Conservation (phyloP, 2,888 invertebrate genomes). For the Eristalis intricaria region DNA sequence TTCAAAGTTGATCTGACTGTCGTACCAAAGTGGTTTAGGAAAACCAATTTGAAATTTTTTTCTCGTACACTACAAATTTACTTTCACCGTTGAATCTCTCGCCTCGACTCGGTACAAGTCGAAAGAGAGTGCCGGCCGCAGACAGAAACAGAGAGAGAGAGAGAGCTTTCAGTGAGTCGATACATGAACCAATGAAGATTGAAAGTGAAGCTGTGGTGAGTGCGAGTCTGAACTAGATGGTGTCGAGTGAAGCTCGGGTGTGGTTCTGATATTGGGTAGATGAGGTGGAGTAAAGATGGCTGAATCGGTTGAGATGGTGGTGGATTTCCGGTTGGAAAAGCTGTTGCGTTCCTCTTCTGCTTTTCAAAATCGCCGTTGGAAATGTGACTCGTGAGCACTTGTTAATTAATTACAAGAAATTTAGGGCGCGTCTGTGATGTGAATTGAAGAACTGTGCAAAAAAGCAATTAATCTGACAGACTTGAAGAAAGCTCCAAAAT, state of each 20-base stretch:
- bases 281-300: background rate
- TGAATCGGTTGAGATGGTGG: background rate
- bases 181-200: conserved; percentile 24
- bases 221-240: conserved; percentile 22
- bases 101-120: background rate
- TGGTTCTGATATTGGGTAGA: background rate
- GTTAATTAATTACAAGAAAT: too few relatives aligned
- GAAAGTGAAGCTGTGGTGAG: background rate
- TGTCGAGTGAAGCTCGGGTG: background rate
- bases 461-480: too few relatives aligned
- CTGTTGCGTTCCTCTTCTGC: background rate
- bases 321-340: background rate
- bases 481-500: too few relatives aligned
- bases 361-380: too few relatives aligned
- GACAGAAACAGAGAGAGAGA: background rate
- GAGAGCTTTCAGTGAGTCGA: conserved; percentile 7
- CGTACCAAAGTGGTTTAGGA: background rate
- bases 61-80: conserved; percentile 3
- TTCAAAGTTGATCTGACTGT: background rate
- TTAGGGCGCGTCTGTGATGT: too few relatives aligned
- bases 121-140: too few relatives aligned
- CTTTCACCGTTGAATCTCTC: conserved; percentile 6
- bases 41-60: conserved; percentile 22
- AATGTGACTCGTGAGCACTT: too few relatives aligned
- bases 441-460: too few relatives aligned